Evolutionary conservation across 2,888 invertebrate genomes (phyloP), one percentile per base, ranked within the genome.

Genomic region (Melikaiella ostensackeni): DNA sequence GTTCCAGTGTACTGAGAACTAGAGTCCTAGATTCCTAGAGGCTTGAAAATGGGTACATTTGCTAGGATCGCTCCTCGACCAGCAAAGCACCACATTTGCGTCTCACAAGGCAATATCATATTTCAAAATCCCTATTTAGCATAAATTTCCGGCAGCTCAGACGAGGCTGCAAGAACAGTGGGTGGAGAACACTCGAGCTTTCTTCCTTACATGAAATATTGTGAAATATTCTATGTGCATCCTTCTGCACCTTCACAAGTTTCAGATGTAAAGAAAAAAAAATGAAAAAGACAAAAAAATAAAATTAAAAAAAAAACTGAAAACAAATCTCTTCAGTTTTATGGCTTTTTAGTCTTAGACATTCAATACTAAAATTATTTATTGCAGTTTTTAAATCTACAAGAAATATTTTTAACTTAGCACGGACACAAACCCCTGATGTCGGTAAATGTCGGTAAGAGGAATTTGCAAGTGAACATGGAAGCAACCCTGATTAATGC

Each of bases 121-220:
- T 87, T 88, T 87, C 87, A 84, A 87, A 88, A 88, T 88, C 84
- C 84, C 85, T 86, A 84, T 88, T 88, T 88, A 88, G 86, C 87
- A 88, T 88, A 88, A 88, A 88, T 88, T 86, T 86, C 82, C 83
- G 83, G 80, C 81, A 81, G 82, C 75, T 79, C 75, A 75, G 81
- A 75, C 83, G 76, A 83, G 80, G 84, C 81, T 82, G 81, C 80
- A 80, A 76, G 73, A 76, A 81, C 80, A 79, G 80, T 80, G 79
- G 80, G 78, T 82, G 77, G 82, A 79, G 73, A 77, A 38, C 16
- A 63, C 62, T 77, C 70, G 63, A 84, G 83, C 79, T 83, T 70
- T 75, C 30, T 63, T 63, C 63, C n/a, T 50, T n/a, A 38, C 75
- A 77, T 80, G 82, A 83, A 83, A 85, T 84, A 84, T 83, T 77